These are phyloP conservation scores for Cercocebus atys DNA, from an alignment of 2,113 vertebrate genomes.

Conservation along the genomic window DNA sequence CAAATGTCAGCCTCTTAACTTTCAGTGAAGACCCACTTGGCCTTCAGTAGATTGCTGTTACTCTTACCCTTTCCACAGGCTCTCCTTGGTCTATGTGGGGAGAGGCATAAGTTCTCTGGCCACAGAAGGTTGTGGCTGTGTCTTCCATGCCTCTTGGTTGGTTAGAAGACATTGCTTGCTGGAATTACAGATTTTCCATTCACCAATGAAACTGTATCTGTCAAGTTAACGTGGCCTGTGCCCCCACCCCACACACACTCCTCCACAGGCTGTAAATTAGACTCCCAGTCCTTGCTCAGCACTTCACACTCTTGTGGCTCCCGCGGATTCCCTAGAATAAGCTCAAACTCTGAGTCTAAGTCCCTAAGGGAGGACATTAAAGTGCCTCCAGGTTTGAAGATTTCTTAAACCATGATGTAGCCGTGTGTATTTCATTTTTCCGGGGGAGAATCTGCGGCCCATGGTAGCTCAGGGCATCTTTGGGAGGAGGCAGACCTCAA, in stretches of 20 bases:
- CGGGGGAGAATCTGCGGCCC: not conserved
- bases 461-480: not conserved
- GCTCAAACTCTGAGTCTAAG: not conserved
- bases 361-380: not conserved
- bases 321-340: fast-evolving
- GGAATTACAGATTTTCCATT: not conserved
- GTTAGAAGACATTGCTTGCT: not conserved
- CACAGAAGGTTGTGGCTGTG: fast-evolving
- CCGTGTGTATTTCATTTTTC: not conserved
- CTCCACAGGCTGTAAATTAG: not conserved
- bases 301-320: not conserved
- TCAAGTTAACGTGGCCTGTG: not conserved
- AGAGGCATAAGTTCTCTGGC: not conserved
- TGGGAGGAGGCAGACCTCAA: not conserved
- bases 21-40: fast-evolving
- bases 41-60: too few species aligned
- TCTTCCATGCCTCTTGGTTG: not conserved
- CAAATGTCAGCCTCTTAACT: fast-evolving
- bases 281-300: fast-evolving
- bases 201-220: not conserved
- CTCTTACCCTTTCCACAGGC: fast-evolving
- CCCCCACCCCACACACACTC: not conserved
- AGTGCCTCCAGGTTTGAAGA: not conserved
- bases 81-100: not conserved
- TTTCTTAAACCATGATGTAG: fast-evolving